Evolutionary conservation across 2,113 vertebrate species (phyloP), one percentile per base, ranked within the genome.

Genomic region (Sakesphorus luctuosus): DNA sequence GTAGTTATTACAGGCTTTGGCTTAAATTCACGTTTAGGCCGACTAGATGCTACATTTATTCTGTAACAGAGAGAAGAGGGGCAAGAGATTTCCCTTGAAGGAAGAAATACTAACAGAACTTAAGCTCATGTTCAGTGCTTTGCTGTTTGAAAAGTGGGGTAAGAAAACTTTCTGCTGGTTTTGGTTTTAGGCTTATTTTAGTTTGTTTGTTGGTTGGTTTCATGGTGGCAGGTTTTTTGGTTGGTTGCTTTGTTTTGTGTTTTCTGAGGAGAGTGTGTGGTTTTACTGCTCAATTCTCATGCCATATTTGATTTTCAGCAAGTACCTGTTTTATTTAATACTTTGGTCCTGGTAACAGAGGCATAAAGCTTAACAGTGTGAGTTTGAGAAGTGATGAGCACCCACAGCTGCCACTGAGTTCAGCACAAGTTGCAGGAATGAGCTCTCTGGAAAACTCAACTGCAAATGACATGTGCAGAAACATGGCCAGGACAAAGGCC

Each of bases 21-120:
- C 87, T 98, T 98, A 87, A 98, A 99, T 67, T 99, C 98, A 56
- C 98, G 97, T 89, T 95, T 99, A 77, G 99, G 98, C n/a, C 96
- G 94, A 69, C 85, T 97, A 85, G 98, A 98, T 18, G 98, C 98
- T 50, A 97, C 83, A 19, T 98, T 95, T 93, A 99, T 99, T 93
- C 99, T 99, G 97, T 21, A 94, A 97, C 9, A 94, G 43, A 96
- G 19, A 93, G 55, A 79, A 74, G 18, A 84, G 25, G 7, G 23
- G 47, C 50, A 92, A 74, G 36, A 63, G 33, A 63, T 79, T 58
- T 36, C 84, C 28, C 35, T 18, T 25, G 25, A 49, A 84, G 17
- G 23, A 77, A 71, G 7, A 89, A 77, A 68, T 21, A 65, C 3
- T 77, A 21, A 28, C 1, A 11, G 6, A 68, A 20, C 16, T 81